A percentile compares a stretch with the other conserved stretches of the same genome.
Evolutionary conservation across 2,888 invertebrate species (phyloP).

Genomic region (Himalopsyche tibetana): DNA sequence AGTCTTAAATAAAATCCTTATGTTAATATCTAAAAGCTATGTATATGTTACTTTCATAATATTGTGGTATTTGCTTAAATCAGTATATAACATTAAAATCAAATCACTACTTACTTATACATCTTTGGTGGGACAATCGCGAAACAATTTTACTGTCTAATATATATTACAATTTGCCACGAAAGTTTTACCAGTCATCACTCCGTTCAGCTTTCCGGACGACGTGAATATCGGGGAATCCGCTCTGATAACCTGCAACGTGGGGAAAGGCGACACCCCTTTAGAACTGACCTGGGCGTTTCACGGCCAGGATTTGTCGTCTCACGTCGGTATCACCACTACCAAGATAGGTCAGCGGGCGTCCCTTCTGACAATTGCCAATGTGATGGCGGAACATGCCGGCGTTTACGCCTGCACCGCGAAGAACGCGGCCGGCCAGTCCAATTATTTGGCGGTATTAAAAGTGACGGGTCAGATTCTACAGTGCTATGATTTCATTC

Average conservation of each 20-base stretch:
- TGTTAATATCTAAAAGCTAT: too few relatives aligned
- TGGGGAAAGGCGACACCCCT: constrained; percentile 78
- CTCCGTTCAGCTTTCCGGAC: constrained; percentile 77
- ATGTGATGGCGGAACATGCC: constrained; percentile 75
- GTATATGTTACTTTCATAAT: too few relatives aligned
- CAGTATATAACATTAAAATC: not conserved
- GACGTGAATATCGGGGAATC: constrained; percentile 77
- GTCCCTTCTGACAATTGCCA: constrained; percentile 77
- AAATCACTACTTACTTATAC: constrained; percentile 48
- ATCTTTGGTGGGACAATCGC: constrained; percentile 61
- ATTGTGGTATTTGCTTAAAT: not conserved
- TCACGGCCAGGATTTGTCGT: constrained; percentile 72
- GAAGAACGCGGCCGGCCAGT: constrained; percentile 73
- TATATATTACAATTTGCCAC: constrained; percentile 53
- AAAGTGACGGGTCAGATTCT: constrained; percentile 72
- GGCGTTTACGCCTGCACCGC: constrained; percentile 77
- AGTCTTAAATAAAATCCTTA: too few relatives aligned
- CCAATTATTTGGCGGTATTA: constrained; percentile 71
- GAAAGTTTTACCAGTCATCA: constrained; percentile 77
- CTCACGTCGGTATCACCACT: constrained; percentile 55
- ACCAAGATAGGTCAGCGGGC: constrained; percentile 70
- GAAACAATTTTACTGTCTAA: constrained; percentile 7
- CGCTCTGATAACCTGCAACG: constrained; percentile 76
- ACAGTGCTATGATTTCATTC: not conserved
- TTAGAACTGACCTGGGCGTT: constrained; percentile 79